A percentile compares a stretch with the other conserved stretches of the same genome.
Evolutionary conservation across 2,797 vertebrate species (phyloP).

Genomic region (Chelon labrosus): DNA sequence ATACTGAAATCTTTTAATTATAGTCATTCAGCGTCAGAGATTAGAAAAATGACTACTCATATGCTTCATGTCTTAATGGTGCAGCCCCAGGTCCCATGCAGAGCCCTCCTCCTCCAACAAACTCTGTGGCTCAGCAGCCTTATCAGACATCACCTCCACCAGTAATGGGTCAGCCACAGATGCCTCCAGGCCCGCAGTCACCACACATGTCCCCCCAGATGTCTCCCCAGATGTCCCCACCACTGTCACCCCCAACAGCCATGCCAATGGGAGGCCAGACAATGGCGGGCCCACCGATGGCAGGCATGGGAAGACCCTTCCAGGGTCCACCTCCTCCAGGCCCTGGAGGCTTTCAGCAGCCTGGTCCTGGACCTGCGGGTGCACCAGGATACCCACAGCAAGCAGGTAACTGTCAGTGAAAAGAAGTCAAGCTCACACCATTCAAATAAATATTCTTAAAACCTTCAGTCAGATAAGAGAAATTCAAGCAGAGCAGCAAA

Average conservation of each 20-base stretch:
- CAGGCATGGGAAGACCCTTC: conserved; percentile 79
- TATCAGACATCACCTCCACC: conserved; percentile 79
- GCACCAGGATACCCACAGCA: conserved; percentile 81
- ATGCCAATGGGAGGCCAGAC: conserved; percentile 69
- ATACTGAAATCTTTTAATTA: conserved; percentile 1
- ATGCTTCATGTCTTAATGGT: conserved; percentile 2
- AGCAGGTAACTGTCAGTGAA: conserved; percentile 67
- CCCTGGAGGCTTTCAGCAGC: conserved; percentile 83
- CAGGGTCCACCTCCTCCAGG: conserved; percentile 79
- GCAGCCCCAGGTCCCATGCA: conserved; percentile 81
- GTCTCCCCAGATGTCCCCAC: conserved; percentile 77
- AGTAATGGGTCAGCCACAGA: conserved; percentile 72
- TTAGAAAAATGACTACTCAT: conserved; percentile 5
- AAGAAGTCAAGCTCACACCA: neutral
- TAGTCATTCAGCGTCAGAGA: neutral
- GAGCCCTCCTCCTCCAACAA: conserved; percentile 65
- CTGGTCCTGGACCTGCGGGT: conserved; percentile 76
- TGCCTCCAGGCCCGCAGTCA: conserved; percentile 81
- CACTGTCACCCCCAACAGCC: conserved; percentile 58
- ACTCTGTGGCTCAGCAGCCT: conserved; percentile 66
- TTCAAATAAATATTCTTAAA: neutral
- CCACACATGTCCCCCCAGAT: conserved; percentile 72
- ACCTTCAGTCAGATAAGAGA: neutral
- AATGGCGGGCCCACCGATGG: conserved; percentile 73
- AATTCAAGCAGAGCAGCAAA: neutral